phyloP scores from a whole-genome alignment of 2,797 vertebrate species.

The Melanotaenia nigrans region DNA sequence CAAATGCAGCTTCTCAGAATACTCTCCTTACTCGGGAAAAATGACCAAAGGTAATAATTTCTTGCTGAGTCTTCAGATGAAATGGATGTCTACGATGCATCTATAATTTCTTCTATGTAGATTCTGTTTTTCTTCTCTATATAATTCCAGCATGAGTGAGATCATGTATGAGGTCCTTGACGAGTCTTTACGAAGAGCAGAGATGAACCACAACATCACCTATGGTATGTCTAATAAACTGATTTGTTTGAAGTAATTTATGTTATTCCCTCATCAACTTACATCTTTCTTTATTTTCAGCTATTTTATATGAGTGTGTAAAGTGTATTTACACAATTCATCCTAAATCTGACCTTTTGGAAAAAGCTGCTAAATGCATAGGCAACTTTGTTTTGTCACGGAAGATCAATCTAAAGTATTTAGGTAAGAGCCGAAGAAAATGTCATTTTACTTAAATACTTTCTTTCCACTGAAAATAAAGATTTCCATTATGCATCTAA shows the following conservation, averaged over 20 bases:
- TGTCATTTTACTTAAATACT: not conserved
- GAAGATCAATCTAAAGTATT: conserved; percentile 98
- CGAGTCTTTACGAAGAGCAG: conserved; percentile 95
- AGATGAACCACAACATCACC: conserved; percentile 98
- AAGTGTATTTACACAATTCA: conserved; percentile 95
- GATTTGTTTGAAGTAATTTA: not conserved
- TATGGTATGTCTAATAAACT: conserved; percentile 85
- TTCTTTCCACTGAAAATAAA: not conserved
- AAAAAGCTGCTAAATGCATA: conserved; percentile 96
- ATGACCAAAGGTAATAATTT: conserved; percentile 86
- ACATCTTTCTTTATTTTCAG: conserved; percentile 73
- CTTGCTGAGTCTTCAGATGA: not conserved
- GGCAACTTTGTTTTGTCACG: conserved; percentile 97
- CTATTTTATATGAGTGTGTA: conserved; percentile 97
- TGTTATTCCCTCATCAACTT: not conserved
- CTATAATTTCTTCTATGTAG: not conserved
- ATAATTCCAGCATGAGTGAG: conserved; percentile 89
- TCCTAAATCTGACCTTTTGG: conserved; percentile 92
- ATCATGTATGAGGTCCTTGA: conserved; percentile 96
- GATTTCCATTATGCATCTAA: not conserved
- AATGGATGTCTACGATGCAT: not conserved
- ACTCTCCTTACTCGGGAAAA: conserved; percentile 91
- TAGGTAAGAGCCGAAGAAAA: conserved; percentile 86
- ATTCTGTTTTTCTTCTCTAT: not conserved
- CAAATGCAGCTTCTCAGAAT: conserved; percentile 97